These are phyloP conservation scores for Steinernema khuongi DNA, from an alignment of 1,140 invertebrate genomes.

Conservation along the genomic window DNA sequence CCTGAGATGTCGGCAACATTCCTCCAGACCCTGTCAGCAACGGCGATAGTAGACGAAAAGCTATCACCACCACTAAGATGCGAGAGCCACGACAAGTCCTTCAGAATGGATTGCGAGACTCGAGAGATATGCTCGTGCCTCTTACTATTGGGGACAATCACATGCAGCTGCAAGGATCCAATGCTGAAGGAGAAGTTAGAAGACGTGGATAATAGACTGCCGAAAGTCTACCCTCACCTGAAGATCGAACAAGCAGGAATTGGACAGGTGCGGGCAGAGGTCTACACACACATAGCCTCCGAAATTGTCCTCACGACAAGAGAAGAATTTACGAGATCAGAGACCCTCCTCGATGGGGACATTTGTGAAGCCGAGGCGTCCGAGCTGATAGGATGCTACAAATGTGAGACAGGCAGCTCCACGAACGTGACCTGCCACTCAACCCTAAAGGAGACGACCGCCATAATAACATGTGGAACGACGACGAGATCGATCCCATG, in stretches of 20 bases:
- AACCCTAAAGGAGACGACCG: neutral
- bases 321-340: neutral
- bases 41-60: neutral
- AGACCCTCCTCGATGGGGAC: neutral
- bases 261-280: neutral
- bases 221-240: neutral
- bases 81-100: no score
- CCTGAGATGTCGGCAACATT: neutral
- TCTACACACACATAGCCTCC: neutral
- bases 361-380: neutral
- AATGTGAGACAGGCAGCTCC: neutral
- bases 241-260: neutral
- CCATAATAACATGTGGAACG: neutral
- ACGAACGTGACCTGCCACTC: neutral
- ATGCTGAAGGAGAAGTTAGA: no score
- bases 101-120: no score
- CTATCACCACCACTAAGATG: neutral
- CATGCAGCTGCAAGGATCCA: no score
- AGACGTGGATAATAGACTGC: no score
- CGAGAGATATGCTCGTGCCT: no score
- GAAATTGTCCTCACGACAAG: neutral
- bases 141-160: no score
- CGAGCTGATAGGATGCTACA: neutral
- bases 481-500: neutral
- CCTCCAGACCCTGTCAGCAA: neutral